These are phyloP conservation scores for Hemicrepidius hirtus DNA, from an alignment of 2,888 invertebrate genomes.

Conservation along the genomic window DNA sequence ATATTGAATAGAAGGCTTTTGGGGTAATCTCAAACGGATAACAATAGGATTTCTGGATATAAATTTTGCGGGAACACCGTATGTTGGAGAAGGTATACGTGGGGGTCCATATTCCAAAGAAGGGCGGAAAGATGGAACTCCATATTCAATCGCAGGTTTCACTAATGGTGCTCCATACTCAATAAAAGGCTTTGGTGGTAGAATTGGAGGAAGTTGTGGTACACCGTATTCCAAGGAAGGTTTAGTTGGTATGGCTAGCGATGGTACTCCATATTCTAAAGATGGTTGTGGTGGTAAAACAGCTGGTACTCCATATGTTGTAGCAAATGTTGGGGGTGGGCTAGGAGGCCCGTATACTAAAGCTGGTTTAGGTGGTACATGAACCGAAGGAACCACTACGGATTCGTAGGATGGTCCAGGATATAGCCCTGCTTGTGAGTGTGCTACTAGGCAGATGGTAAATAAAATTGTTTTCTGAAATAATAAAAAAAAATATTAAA, in stretches of 20 bases:
- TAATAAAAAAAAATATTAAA: neutral
- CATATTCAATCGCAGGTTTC: slow-evolving; percentile 23
- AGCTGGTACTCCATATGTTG: slow-evolving; percentile 10
- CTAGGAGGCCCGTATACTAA: neutral
- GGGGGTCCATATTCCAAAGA: neutral
- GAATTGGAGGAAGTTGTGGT: neutral
- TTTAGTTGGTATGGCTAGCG: neutral
- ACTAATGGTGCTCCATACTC: neutral
- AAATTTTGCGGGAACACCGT: too few relatives aligned
- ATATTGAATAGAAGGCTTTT: slow-evolving; percentile 18
- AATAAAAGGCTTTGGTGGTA: neutral
- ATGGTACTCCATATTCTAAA: neutral
- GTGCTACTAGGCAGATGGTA: neutral
- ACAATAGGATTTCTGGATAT: too few relatives aligned
- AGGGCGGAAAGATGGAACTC: slow-evolving; percentile 17
- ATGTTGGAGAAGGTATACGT: too few relatives aligned
- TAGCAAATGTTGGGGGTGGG: neutral
- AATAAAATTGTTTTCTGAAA: neutral
- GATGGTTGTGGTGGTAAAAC: neutral
- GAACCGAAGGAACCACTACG: neutral
- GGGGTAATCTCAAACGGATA: too few relatives aligned
- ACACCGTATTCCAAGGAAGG: neutral
- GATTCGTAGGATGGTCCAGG: neutral
- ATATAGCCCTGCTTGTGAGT: neutral
- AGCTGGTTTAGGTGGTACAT: neutral